Conservation (phyloP, 2,797 vertebrate species). For the Ataeniobius toweri region DNA sequence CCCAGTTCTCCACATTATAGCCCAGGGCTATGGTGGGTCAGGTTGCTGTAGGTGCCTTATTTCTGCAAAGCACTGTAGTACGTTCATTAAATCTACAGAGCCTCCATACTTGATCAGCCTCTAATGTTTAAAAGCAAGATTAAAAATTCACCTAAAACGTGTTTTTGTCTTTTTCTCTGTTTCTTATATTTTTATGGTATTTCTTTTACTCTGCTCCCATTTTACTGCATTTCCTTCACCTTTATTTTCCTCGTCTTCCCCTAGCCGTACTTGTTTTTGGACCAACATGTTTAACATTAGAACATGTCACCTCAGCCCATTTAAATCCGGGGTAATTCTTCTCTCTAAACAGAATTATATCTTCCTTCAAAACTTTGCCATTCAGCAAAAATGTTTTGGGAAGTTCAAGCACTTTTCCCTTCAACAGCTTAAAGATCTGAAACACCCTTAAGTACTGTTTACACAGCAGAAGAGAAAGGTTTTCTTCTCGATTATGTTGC, state of each 20-base stretch:
- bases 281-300: conserved; percentile 55
- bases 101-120: background rate
- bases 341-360: conserved; percentile 30
- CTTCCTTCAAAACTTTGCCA: conserved; percentile 38
- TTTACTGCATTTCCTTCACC: conserved; percentile 12
- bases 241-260: conserved; percentile 16
- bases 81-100: background rate
- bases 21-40: background rate
- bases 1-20: conserved; percentile 4
- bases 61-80: background rate
- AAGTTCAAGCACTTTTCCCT: conserved; percentile 47
- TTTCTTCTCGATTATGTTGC: conserved; percentile 58
- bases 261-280: conserved; percentile 10
- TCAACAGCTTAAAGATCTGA: conserved; percentile 50
- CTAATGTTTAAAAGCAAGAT: conserved; percentile 4
- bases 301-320: conserved; percentile 39
- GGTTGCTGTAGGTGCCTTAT: background rate
- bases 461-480: conserved; percentile 57
- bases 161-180: background rate
- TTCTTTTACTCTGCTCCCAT: background rate
- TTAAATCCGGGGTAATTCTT: conserved; percentile 35
- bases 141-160: background rate
- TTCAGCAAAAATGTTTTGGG: conserved; percentile 31
- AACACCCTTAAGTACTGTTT: conserved; percentile 60
- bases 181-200: background rate